Percentiles rank a stretch among this genome's conserved stretches.
Conservation (phyloP, 92 coral and sea anemone species). For the Anthopleura xanthogrammica region DNA sequence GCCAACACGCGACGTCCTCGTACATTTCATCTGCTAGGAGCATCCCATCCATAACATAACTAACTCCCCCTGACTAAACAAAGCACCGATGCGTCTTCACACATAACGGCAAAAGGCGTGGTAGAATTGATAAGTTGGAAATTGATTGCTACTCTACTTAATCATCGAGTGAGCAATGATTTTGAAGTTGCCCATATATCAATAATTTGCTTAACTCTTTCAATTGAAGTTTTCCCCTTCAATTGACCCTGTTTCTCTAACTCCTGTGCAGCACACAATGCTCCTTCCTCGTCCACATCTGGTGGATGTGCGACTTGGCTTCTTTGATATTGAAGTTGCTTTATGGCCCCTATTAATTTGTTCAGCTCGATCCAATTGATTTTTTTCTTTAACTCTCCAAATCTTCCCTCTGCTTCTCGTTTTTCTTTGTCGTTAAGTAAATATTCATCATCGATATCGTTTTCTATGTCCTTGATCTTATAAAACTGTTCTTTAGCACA, state of each 20-base stretch:
- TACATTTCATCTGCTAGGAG: no score
- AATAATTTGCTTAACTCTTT: neutral
- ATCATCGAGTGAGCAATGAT: neutral
- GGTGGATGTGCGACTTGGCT: neutral
- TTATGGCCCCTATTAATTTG: neutral
- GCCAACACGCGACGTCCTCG: no score
- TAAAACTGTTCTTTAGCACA: neutral
- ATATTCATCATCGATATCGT: neutral
- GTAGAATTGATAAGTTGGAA: no score
- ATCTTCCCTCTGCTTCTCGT: neutral
- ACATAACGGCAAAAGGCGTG: no score
- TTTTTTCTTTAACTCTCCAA: neutral
- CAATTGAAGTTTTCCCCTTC: neutral
- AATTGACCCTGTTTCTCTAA: neutral
- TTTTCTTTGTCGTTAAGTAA: neutral
- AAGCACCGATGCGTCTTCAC: no score
- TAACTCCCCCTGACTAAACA: no score
- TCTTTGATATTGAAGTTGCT: neutral
- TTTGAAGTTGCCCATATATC: neutral
- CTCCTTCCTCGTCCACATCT: neutral
- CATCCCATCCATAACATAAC: no score
- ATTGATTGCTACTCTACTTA: no score
- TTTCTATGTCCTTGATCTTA: neutral
- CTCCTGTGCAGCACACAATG: neutral
- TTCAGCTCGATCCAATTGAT: neutral